Conservation (phyloP, 2,888 invertebrate species). For the Lathronympha strigana region DNA sequence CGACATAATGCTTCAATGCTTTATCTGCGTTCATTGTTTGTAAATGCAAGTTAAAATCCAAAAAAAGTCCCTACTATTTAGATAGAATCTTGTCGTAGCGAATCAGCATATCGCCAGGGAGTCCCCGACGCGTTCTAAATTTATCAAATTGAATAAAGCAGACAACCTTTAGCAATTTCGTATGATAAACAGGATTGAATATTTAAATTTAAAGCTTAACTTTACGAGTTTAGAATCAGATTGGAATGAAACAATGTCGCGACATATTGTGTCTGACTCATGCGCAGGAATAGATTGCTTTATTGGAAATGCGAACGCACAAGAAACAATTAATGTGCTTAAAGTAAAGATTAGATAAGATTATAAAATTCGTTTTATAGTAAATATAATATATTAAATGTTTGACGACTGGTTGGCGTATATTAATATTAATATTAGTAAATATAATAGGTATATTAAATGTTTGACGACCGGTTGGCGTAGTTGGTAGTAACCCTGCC, state of each 20-base stretch:
- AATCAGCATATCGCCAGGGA: not conserved
- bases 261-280: slow-evolving; percentile 6
- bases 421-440: too few relatives aligned
- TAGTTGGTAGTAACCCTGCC: too few relatives aligned
- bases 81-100: slow-evolving; percentile 6
- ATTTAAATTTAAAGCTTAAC: not conserved
- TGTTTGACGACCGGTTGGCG: too few relatives aligned
- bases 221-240: not conserved
- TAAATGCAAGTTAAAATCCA: not conserved
- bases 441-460: too few relatives aligned
- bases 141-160: slow-evolving; percentile 5
- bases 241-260: not conserved
- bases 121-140: slow-evolving; percentile 21
- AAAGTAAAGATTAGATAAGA: not conserved
- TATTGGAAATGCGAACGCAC: not conserved
- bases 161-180: not conserved
- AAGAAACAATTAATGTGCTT: not conserved
- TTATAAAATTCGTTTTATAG: too few relatives aligned
- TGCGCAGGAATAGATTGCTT: slow-evolving; percentile 3
- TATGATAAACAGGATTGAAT: not conserved
- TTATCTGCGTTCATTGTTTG: too few relatives aligned
- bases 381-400: too few relatives aligned
- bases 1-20: too few relatives aligned
- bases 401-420: too few relatives aligned
- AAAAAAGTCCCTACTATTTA: slow-evolving; percentile 1